phyloP scores from a whole-genome alignment of 2,113 vertebrate genomes.

The Melanerpes aurifrons region DNA sequence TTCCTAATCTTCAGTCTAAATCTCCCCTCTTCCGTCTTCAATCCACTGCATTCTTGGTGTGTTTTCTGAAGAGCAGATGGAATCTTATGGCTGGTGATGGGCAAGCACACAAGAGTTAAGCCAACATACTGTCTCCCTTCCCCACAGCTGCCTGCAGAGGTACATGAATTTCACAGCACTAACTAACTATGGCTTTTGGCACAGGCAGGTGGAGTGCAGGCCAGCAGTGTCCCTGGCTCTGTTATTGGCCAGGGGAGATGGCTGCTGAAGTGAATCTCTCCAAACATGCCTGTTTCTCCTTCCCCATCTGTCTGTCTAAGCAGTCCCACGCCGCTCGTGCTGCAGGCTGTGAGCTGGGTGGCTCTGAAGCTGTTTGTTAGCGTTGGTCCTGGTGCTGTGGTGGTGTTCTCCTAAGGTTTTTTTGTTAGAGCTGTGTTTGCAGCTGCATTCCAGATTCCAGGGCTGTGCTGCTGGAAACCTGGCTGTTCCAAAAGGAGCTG shows the following conservation, averaged over 20 bases:
- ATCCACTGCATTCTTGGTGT: no score
- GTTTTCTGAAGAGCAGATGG: not conserved
- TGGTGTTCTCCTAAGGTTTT: not conserved
- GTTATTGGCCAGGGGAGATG: not conserved
- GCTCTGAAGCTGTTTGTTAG: not conserved
- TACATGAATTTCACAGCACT: not conserved
- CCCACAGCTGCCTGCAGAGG: not conserved
- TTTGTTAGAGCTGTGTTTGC: not conserved
- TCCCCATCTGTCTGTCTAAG: not conserved
- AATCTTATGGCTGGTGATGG: not conserved
- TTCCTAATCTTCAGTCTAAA: no score
- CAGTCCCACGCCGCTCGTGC: not conserved
- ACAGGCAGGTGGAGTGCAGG: not conserved
- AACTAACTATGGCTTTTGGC: slow-evolving; percentile 5
- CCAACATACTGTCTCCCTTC: not conserved
- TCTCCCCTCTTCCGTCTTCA: no score
- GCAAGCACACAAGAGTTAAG: not conserved
- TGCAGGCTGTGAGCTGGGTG: not conserved
- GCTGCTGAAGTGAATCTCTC: not conserved
- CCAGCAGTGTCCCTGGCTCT: not conserved
- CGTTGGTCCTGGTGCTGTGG: not conserved
- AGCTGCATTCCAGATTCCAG: not conserved
- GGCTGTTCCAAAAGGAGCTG: not conserved
- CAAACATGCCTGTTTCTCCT: not conserved
- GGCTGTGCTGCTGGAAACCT: not conserved